A percentile compares a stretch with the other conserved stretches of the same genome.
These are phyloP conservation scores for Upupa epops DNA, from an alignment of 2,113 vertebrate species.

Conservation along the genomic window DNA sequence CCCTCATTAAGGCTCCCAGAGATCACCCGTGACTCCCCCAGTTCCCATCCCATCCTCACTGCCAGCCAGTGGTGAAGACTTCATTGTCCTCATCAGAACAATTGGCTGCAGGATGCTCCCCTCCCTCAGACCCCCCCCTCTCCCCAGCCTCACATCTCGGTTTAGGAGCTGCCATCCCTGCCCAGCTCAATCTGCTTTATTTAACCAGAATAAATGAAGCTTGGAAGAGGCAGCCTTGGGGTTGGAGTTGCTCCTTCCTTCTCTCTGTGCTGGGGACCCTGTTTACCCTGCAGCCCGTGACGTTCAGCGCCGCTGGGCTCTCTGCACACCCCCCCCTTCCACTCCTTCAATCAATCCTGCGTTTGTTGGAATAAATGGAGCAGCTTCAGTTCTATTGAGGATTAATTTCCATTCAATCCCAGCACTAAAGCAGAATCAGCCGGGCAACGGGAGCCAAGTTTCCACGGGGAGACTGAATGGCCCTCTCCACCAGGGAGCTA, in stretches of 20 bases:
- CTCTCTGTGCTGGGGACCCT: too few species aligned
- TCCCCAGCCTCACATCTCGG: too few species aligned
- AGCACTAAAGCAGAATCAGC: not conserved
- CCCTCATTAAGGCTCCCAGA: not conserved
- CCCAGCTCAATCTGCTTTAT: not conserved
- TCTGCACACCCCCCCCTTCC: too few species aligned
- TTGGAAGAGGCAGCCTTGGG: too few species aligned
- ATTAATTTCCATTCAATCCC: not conserved
- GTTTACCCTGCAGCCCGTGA: too few species aligned
- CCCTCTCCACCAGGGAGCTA: not conserved
- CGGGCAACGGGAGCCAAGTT: rapidly evolving
- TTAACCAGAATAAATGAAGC: not conserved
- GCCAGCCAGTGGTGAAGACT: slow-evolving; percentile 5
- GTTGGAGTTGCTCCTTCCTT: too few species aligned
- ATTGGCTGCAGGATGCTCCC: too few species aligned
- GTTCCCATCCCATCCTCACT: not conserved
- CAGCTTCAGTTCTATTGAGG: not conserved
- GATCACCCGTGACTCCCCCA: not conserved
- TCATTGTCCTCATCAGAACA: not conserved
- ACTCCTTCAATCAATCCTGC: not conserved
- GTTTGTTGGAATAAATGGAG: not conserved
- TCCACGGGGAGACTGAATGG: not conserved
- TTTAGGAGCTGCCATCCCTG: too few species aligned
- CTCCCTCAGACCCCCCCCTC: too few species aligned
- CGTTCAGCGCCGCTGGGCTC: too few species aligned